Percentiles rank a stretch among this genome's conserved stretches.
Evolutionary conservation across 1,140 invertebrate species (phyloP).

Genomic region (Dendroctonus ponderosae): DNA sequence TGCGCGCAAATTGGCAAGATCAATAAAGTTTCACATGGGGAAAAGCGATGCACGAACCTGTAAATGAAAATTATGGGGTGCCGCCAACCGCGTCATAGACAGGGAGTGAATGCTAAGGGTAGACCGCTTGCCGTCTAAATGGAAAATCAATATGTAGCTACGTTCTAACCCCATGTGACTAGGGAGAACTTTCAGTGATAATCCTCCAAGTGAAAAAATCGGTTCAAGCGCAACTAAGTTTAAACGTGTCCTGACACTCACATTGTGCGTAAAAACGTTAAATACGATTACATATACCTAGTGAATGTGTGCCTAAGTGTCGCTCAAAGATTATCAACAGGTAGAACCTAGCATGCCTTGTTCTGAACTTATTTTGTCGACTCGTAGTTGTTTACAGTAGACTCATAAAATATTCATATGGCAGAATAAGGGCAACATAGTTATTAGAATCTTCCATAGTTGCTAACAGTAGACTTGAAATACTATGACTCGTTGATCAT

Average conservation of each 20-base stretch:
- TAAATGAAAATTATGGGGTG: slow-evolving; percentile 30
- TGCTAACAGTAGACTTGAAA: slow-evolving; percentile 22
- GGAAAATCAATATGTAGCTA: slow-evolving; percentile 30
- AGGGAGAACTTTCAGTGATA: slow-evolving; percentile 8
- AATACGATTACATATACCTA: slow-evolving; percentile 1
- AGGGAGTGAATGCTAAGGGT: slow-evolving; percentile 24
- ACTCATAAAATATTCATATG: slow-evolving; percentile 22
- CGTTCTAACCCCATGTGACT: slow-evolving; percentile 19
- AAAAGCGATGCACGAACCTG: slow-evolving; percentile 17
- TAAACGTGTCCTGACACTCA: slow-evolving; percentile 2
- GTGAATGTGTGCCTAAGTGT: slow-evolving; percentile 24
- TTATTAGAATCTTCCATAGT: slow-evolving; percentile 21
- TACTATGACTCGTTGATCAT: slow-evolving; percentile 20
- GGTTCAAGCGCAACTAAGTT: slow-evolving; percentile 1
- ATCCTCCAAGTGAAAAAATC: slow-evolving; percentile 13
- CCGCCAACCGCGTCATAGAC: not conserved
- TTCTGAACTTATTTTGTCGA: slow-evolving; percentile 23
- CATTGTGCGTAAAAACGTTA: slow-evolving; percentile 24
- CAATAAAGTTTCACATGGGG: slow-evolving; percentile 26
- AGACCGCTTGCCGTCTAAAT: slow-evolving; percentile 32
- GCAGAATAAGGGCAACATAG: slow-evolving; percentile 15
- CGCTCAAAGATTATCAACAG: slow-evolving; percentile 30
- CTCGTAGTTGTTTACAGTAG: slow-evolving; percentile 30
- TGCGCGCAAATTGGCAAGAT: not conserved
- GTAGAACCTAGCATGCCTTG: slow-evolving; percentile 33